These are phyloP conservation scores for Ctenopoma multispine DNA, from an alignment of 2,797 vertebrate genomes.

Conservation along the genomic window DNA sequence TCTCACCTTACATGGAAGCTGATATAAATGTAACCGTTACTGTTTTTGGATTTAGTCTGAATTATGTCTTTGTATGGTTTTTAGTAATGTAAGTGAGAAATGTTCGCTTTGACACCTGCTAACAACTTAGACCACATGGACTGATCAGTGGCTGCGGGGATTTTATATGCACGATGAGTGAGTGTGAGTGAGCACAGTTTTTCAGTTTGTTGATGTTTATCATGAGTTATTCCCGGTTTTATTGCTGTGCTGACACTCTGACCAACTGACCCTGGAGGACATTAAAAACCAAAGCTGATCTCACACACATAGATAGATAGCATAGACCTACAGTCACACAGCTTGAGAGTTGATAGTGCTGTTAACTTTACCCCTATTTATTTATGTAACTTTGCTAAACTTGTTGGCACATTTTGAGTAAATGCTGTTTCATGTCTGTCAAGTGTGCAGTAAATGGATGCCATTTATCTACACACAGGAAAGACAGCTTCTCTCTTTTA, in stretches of 20 bases:
- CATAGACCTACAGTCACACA: constrained; percentile 8
- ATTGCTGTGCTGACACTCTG: constrained; percentile 61
- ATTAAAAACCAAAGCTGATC: constrained; percentile 32
- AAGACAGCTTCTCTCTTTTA: neutral
- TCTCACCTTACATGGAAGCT: constrained; percentile 70
- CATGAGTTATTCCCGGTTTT: constrained; percentile 28
- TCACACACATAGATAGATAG: constrained; percentile 29
- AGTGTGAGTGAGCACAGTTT: constrained; percentile 29
- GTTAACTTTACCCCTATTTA: neutral
- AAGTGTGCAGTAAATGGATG: neutral
- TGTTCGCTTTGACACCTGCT: neutral
- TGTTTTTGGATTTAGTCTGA: constrained; percentile 26
- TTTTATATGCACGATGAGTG: constrained; percentile 10
- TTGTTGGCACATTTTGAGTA: neutral
- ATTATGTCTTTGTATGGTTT: constrained; percentile 6
- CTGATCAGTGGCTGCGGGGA: neutral
- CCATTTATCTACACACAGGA: neutral
- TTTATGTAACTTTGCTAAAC: neutral
- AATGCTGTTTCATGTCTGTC: neutral
- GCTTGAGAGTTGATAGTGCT: neutral
- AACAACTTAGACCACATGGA: neutral
- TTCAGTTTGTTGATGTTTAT: constrained; percentile 65
- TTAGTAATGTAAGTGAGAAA: neutral
- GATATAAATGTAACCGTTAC: constrained; percentile 64
- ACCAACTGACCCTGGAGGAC: constrained; percentile 63